Conservation (phyloP, 2,888 invertebrate species). For the Belgica antarctica region DNA sequence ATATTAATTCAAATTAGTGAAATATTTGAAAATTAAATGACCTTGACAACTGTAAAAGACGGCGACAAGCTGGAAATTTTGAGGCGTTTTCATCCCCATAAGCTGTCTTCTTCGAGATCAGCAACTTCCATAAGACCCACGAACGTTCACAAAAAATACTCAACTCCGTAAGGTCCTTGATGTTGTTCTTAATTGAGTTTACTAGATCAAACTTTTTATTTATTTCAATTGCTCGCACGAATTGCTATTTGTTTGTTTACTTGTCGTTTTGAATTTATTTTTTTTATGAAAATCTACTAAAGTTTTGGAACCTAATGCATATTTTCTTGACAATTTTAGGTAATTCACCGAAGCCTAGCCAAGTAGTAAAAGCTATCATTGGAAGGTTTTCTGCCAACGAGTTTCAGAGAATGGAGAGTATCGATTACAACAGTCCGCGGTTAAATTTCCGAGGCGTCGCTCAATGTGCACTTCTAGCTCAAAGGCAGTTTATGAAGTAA, state of each 20-base stretch:
- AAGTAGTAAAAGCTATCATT: constrained; percentile 79
- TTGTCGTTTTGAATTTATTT: not conserved
- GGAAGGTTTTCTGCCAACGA: constrained; percentile 65
- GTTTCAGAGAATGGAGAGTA: constrained; percentile 38
- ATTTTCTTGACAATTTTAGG: too few species aligned
- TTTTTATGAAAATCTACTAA: too few species aligned
- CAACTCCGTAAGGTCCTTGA: constrained; percentile 36
- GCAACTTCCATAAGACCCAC: constrained; percentile 33
- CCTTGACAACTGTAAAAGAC: constrained; percentile 45
- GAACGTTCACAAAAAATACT: constrained; percentile 16
- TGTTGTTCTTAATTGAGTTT: constrained; percentile 18
- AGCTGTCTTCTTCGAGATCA: constrained; percentile 43
- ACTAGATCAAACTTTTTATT: constrained; percentile 6
- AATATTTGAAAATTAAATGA: constrained; percentile 22
- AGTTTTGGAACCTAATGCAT: too few species aligned
- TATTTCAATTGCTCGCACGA: not conserved
- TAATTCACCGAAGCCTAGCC: constrained; percentile 74
- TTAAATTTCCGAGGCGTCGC: constrained; percentile 39
- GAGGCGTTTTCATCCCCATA: constrained; percentile 47
- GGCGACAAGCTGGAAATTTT: constrained; percentile 46
- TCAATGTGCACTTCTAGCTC: constrained; percentile 30
- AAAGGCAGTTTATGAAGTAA: constrained; percentile 37
- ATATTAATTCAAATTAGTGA: not conserved
- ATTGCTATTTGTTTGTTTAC: constrained; percentile 13
- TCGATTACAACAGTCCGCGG: not conserved